Conservation (phyloP, 1,140 invertebrate genomes). For the Cryptotermes secundus region DNA sequence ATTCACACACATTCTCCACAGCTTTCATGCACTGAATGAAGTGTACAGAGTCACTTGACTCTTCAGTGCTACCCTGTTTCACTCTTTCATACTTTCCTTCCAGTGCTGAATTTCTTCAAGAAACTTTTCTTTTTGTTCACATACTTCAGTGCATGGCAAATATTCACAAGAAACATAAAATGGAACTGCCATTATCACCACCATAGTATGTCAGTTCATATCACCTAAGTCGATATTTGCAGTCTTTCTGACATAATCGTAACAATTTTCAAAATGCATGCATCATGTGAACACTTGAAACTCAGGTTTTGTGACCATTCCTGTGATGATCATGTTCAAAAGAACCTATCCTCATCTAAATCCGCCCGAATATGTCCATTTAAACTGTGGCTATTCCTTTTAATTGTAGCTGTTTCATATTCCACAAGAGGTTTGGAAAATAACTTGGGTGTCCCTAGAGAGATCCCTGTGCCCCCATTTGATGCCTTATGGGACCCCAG, state of each 20-base stretch:
- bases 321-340: conserved; percentile 39
- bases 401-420: conserved; percentile 75
- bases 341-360: conserved; percentile 59
- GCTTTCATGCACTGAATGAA: neutral
- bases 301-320: too few relatives aligned
- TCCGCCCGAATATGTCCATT: conserved; percentile 56
- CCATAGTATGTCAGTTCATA: too few relatives aligned
- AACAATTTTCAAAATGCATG: too few relatives aligned
- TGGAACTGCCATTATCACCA: too few relatives aligned
- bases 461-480: conserved; percentile 23
- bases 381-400: conserved; percentile 69
- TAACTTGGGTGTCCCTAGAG: conserved; percentile 57
- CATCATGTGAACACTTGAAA: too few relatives aligned
- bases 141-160: neutral
- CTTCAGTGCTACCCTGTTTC: neutral
- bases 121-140: neutral
- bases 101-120: neutral
- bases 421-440: conserved; percentile 68
- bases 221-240: too few relatives aligned
- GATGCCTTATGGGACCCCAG: neutral
- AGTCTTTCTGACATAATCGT: too few relatives aligned
- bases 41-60: neutral
- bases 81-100: neutral
- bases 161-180: too few relatives aligned
- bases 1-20: neutral